Conservation (phyloP, 2,888 invertebrate genomes). For the Osedax frankpressi region DNA sequence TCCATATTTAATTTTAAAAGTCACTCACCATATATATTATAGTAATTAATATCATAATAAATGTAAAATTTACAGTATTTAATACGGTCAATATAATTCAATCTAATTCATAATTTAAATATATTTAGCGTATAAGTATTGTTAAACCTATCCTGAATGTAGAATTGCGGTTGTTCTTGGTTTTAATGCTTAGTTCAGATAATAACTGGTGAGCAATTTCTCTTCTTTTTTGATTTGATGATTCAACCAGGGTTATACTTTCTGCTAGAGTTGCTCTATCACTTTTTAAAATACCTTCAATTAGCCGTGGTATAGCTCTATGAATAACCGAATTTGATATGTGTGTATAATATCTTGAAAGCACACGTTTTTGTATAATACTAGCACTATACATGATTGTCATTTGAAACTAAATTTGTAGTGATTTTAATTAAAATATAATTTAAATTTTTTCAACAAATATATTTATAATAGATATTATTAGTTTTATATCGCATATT, state of each 20-base stretch:
- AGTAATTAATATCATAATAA: too few relatives aligned
- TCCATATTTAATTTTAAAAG: too few relatives aligned
- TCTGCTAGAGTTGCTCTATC: constrained; percentile 46
- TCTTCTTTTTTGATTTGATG: constrained; percentile 25
- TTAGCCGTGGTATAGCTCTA: constrained; percentile 28
- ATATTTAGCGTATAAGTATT: not conserved
- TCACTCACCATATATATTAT: too few relatives aligned
- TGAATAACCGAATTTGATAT: not conserved
- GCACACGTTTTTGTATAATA: too few relatives aligned
- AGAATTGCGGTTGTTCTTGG: not conserved
- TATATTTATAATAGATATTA: too few relatives aligned
- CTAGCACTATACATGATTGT: too few relatives aligned
- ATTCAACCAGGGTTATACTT: constrained; percentile 50
- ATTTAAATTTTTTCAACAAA: too few relatives aligned
- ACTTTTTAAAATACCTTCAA: constrained; percentile 32
- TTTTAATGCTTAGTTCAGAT: not conserved
- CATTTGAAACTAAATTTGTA: too few relatives aligned
- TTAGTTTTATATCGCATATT: too few relatives aligned
- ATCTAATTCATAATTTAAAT: not conserved
- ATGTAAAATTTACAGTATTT: not conserved
- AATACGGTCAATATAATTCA: not conserved
- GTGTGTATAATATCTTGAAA: too few relatives aligned
- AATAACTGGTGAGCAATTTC: not conserved
- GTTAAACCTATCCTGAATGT: not conserved
- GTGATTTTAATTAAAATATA: too few relatives aligned